Evolutionary conservation across 2,797 vertebrate genomes (phyloP).

Genomic region (Micrastur ruficollis): DNA sequence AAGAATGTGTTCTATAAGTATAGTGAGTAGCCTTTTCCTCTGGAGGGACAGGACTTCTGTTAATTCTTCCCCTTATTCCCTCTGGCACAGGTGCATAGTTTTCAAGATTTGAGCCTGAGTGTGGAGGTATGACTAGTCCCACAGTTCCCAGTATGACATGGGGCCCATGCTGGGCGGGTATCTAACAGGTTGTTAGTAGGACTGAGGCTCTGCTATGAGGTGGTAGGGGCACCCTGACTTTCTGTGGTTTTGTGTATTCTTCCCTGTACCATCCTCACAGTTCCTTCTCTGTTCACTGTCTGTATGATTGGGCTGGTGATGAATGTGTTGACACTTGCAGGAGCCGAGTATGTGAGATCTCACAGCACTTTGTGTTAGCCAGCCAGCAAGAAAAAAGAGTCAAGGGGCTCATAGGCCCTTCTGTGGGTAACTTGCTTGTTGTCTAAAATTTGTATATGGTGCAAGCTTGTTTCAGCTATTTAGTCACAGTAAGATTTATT

Average conservation of each 20-base stretch:
- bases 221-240: not conserved
- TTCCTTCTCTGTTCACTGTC: not conserved
- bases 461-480: not conserved
- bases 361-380: not conserved
- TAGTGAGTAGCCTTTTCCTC: constrained; percentile 15
- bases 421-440: not conserved
- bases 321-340: not conserved
- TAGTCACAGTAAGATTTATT: not conserved
- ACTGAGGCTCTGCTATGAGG: not conserved
- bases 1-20: constrained; percentile 10
- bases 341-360: not conserved
- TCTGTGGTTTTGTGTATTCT: not conserved
- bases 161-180: accelerated
- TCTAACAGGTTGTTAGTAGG: not conserved
- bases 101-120: not conserved
- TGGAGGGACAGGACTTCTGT: not conserved
- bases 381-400: not conserved
- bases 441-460: not conserved
- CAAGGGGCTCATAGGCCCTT: not conserved
- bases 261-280: not conserved
- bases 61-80: not conserved
- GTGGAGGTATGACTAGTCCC: not conserved
- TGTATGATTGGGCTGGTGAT: not conserved
- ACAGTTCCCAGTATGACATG: not conserved
- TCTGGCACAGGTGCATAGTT: accelerated